Conservation (phyloP, 1,140 invertebrate genomes). For the Octopus sinensis region DNA sequence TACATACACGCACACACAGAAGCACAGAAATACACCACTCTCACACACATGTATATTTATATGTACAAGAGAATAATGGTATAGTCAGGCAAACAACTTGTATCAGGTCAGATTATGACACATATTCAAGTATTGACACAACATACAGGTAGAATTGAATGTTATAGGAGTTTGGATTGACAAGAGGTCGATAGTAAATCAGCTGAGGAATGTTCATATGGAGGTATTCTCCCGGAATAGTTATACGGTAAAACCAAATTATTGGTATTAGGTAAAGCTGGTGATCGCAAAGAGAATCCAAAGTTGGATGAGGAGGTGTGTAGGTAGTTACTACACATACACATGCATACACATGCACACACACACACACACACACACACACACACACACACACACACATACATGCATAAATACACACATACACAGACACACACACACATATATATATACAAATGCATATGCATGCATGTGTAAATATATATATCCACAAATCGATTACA, state of each 20-base stretch:
- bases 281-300: not conserved
- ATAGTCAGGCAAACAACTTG: not conserved
- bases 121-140: not conserved
- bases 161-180: not conserved
- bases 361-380: conserved; percentile 21
- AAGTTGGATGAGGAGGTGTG: not conserved
- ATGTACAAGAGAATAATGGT: not conserved
- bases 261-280: not conserved
- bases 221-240: not conserved
- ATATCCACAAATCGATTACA: too few relatives aligned
- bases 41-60: not conserved
- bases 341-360: not conserved
- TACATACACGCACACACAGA: not conserved
- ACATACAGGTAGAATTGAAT: not conserved
- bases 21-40: not conserved
- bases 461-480: too few relatives aligned
- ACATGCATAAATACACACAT: not conserved
- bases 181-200: not conserved
- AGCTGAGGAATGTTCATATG: not conserved
- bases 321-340: not conserved
- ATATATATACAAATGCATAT: not conserved
- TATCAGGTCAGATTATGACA: not conserved
- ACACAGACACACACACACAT: not conserved
- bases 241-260: not conserved
- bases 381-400: conserved; percentile 11